Conservation (phyloP, 2,797 vertebrate species). For the Anniella stebbinsi region DNA sequence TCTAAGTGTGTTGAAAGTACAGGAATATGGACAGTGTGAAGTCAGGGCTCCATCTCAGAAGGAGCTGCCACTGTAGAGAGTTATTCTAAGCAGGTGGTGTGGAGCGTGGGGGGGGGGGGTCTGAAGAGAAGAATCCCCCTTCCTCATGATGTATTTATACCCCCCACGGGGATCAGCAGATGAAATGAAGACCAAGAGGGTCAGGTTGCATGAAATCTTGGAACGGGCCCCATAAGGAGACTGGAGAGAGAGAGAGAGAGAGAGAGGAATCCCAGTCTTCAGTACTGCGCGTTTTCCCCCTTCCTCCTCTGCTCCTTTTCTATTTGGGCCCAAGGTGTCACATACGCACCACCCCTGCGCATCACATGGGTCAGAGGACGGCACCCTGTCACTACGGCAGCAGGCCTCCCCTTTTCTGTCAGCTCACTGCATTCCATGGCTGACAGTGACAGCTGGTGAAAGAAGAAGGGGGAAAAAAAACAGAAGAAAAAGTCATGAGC, state of each 20-base stretch:
- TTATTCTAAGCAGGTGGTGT: slow-evolving; percentile 19
- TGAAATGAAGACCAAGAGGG: slow-evolving; percentile 52
- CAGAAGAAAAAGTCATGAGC: background rate
- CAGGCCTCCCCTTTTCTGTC: background rate
- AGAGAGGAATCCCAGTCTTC: fast-evolving
- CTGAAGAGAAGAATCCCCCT: background rate
- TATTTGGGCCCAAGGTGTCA: fast-evolving
- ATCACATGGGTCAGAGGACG: background rate
- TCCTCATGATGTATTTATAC: slow-evolving; percentile 69
- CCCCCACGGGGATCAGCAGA: slow-evolving; percentile 65
- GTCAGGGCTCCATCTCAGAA: background rate
- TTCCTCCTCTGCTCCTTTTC: background rate
- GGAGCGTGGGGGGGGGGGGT: too few relatives aligned
- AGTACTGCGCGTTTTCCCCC: too few relatives aligned
- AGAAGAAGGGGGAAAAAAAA: background rate
- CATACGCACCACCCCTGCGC: background rate
- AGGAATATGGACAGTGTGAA: background rate
- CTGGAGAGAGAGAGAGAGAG: fast-evolving
- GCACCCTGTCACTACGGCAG: background rate
- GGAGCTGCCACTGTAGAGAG: background rate
- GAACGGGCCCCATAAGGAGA: slow-evolving; percentile 67
- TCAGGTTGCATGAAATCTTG: slow-evolving; percentile 68
- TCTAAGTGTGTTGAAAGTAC: background rate
- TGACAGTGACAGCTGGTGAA: background rate
- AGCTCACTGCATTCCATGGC: background rate